These are phyloP conservation scores for Bombus confusus DNA, from an alignment of 1,140 invertebrate species.

Conservation along the genomic window DNA sequence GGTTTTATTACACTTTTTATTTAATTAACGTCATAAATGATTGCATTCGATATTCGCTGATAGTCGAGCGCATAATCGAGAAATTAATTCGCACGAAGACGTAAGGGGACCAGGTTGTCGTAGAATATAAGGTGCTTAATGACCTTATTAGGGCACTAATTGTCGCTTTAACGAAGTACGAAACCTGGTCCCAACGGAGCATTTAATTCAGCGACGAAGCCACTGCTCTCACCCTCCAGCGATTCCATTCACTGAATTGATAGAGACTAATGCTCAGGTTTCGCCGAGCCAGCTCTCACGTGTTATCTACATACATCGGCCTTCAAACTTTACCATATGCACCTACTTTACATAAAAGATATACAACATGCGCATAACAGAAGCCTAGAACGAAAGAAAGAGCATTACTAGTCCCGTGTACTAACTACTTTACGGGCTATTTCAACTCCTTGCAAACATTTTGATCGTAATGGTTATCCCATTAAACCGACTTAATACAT, in stretches of 20 bases:
- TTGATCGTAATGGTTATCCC: neutral
- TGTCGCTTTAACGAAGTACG: constrained; percentile 71
- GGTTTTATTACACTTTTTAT: neutral
- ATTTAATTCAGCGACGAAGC: constrained; percentile 50
- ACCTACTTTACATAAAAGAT: neutral
- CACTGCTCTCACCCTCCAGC: constrained; percentile 23
- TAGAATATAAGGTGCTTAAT: constrained; percentile 66
- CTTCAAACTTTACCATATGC: neutral
- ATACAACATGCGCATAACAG: neutral
- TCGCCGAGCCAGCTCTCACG: constrained; percentile 27
- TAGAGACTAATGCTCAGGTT: constrained; percentile 68
- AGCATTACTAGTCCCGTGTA: neutral
- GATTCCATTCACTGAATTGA: constrained; percentile 64
- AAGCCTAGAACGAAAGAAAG: neutral
- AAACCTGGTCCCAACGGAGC: constrained; percentile 49
- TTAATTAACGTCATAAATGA: neutral
- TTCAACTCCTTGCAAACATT: neutral
- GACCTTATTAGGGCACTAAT: constrained; percentile 74
- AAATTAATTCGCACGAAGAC: constrained; percentile 44
- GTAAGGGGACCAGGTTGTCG: constrained; percentile 4
- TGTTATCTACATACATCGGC: constrained; percentile 10
- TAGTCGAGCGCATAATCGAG: constrained; percentile 38
- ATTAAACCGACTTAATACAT: neutral
- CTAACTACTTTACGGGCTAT: neutral
- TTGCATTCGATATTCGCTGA: constrained; percentile 24